Evolutionary conservation across 2,113 vertebrate species (phyloP).

Genomic region (Siphamia tubifer): DNA sequence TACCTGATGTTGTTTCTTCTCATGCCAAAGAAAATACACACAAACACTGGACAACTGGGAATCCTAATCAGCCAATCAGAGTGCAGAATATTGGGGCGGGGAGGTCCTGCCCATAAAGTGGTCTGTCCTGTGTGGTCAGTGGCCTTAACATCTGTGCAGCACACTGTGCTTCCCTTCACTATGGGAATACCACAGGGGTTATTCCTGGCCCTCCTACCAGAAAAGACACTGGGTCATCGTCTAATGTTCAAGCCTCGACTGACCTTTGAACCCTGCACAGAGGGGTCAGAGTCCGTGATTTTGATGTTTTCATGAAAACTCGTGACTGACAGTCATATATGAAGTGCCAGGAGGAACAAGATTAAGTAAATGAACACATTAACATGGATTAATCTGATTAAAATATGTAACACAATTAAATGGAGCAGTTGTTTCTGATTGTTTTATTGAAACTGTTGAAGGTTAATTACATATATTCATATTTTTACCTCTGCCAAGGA

Average conservation of each 20-base stretch:
- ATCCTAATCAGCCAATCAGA: slow-evolving; percentile 44
- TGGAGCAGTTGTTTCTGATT: too few species aligned
- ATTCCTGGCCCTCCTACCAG: slow-evolving; percentile 25
- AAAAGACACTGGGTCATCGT: background rate
- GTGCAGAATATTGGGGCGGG: slow-evolving; percentile 31
- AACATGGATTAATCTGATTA: too few species aligned
- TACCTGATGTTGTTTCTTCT: background rate
- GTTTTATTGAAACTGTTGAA: too few species aligned
- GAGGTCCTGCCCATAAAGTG: slow-evolving; percentile 4
- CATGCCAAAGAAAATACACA: background rate
- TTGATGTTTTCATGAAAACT: slow-evolving; percentile 18
- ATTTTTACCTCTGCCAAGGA: too few species aligned
- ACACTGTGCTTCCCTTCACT: slow-evolving; percentile 13
- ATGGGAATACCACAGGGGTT: slow-evolving; percentile 32
- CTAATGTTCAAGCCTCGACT: background rate
- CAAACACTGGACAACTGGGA: background rate
- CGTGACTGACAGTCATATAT: background rate
- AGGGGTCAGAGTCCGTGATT: background rate
- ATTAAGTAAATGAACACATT: too few species aligned
- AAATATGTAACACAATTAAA: too few species aligned
- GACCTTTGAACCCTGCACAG: slow-evolving; percentile 29
- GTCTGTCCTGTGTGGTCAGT: background rate
- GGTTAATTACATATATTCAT: too few species aligned
- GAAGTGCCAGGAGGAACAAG: too few species aligned
- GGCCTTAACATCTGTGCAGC: slow-evolving; percentile 40